phyloP scores from a whole-genome alignment of 2,888 invertebrate genomes.

The Craniophora ligustri region DNA sequence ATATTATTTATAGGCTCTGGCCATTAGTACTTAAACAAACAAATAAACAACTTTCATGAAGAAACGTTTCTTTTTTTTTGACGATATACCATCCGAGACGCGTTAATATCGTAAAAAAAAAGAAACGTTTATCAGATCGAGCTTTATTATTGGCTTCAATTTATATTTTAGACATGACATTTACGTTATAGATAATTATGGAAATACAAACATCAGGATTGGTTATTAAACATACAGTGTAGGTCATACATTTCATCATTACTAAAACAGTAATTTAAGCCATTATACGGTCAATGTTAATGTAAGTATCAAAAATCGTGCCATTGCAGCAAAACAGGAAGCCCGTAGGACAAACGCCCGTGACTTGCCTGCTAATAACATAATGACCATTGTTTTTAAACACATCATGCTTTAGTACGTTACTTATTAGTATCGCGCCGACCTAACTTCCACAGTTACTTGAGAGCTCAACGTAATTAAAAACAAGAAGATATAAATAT shows the following conservation, averaged over 20 bases:
- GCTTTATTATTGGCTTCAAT: too few relatives aligned
- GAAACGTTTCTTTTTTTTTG: too few relatives aligned
- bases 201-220: too few relatives aligned
- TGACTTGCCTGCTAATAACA: slow-evolving; percentile 66
- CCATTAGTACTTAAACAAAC: too few relatives aligned
- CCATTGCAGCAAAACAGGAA: slow-evolving; percentile 76
- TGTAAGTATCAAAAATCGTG: slow-evolving; percentile 62
- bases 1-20: slow-evolving; percentile 13
- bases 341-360: slow-evolving; percentile 67
- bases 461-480: slow-evolving; percentile 51
- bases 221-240: neutral
- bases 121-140: too few relatives aligned
- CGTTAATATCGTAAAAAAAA: too few relatives aligned
- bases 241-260: neutral
- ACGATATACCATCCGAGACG: too few relatives aligned
- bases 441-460: slow-evolving; percentile 50
- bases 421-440: slow-evolving; percentile 46
- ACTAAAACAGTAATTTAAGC: slow-evolving; percentile 38
- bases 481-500: slow-evolving; percentile 42
- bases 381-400: slow-evolving; percentile 68
- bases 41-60: too few relatives aligned
- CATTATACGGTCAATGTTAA: slow-evolving; percentile 66
- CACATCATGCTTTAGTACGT: slow-evolving; percentile 42
- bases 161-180: too few relatives aligned
- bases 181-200: too few relatives aligned